Evolutionary conservation across 2,888 invertebrate species (phyloP).

Genomic region (Agriotes lineatus): DNA sequence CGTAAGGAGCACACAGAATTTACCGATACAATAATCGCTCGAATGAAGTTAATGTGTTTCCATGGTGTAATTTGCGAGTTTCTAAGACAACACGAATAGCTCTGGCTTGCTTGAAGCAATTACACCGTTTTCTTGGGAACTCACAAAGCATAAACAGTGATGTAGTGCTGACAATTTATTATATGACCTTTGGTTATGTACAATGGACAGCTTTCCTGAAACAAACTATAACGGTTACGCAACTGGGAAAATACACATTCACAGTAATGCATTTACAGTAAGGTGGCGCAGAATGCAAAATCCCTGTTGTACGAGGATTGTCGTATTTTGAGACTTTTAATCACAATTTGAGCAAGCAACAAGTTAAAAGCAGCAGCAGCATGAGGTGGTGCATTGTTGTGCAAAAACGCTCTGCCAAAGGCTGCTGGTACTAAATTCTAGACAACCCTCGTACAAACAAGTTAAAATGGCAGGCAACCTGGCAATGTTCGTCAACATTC

Average conservation of each 20-base stretch:
- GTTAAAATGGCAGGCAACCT: neutral
- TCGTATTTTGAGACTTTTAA: too few relatives aligned
- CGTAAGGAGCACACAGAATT: too few relatives aligned
- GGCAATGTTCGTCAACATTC: neutral
- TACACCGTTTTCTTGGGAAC: too few relatives aligned
- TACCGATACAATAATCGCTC: too few relatives aligned
- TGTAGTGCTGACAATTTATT: neutral
- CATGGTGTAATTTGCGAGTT: neutral
- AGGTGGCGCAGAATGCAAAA: neutral
- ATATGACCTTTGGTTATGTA: slow-evolving; percentile 40
- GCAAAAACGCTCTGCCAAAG: too few relatives aligned
- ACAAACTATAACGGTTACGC: slow-evolving; percentile 34
- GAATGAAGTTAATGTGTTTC: too few relatives aligned
- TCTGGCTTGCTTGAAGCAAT: too few relatives aligned
- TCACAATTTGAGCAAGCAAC: too few relatives aligned
- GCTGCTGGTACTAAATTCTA: too few relatives aligned
- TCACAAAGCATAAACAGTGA: neutral
- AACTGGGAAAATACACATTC: neutral
- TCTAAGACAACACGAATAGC: neutral
- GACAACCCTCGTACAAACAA: neutral
- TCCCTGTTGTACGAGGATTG: too few relatives aligned
- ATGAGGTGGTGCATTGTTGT: too few relatives aligned
- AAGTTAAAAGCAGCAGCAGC: too few relatives aligned
- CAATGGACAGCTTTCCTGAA: slow-evolving; percentile 44
- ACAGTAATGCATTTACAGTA: slow-evolving; percentile 1